phyloP scores from a whole-genome alignment of 2,888 invertebrate genomes.

The Synergus gifuensis region DNA sequence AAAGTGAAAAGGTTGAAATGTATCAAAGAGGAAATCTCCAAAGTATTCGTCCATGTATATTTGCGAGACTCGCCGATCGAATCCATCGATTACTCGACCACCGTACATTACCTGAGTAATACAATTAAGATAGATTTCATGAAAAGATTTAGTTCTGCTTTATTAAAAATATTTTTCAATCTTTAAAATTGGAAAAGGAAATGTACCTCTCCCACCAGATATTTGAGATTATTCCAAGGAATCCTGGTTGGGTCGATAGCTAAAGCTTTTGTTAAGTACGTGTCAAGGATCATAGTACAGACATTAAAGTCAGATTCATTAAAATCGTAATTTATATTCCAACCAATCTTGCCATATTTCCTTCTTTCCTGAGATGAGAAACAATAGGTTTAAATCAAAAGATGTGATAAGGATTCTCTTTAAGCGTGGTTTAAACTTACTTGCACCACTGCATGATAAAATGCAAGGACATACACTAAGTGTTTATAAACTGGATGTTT shows the following conservation, averaged over 20 bases:
- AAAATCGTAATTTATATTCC: constrained; percentile 96
- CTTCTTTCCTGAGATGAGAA: constrained; percentile 85
- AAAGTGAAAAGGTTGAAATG: constrained; percentile 95
- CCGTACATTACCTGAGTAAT: constrained; percentile 92
- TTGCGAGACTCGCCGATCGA: constrained; percentile 90
- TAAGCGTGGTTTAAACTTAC: constrained; percentile 74
- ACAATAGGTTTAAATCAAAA: background rate
- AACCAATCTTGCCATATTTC: constrained; percentile 96
- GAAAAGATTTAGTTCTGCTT: constrained; percentile 6
- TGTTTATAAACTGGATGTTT: constrained; percentile 88
- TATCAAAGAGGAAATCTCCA: constrained; percentile 95
- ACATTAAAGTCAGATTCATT: constrained; percentile 95
- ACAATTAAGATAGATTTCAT: constrained; percentile 6
- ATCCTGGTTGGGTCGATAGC: constrained; percentile 82
- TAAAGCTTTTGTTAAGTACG: constrained; percentile 87
- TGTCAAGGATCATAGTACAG: constrained; percentile 90
- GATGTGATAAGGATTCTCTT: constrained; percentile 15
- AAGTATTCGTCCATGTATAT: constrained; percentile 97
- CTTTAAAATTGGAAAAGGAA: background rate
- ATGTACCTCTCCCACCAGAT: constrained; percentile 91
- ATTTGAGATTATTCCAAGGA: constrained; percentile 95
- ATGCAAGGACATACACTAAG: constrained; percentile 91
- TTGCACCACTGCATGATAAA: constrained; percentile 96
- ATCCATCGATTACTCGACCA: constrained; percentile 94
- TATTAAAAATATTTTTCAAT: background rate